These are phyloP conservation scores for Drosophila lacertosa DNA, from an alignment of 1,140 invertebrate species.

Conservation along the genomic window DNA sequence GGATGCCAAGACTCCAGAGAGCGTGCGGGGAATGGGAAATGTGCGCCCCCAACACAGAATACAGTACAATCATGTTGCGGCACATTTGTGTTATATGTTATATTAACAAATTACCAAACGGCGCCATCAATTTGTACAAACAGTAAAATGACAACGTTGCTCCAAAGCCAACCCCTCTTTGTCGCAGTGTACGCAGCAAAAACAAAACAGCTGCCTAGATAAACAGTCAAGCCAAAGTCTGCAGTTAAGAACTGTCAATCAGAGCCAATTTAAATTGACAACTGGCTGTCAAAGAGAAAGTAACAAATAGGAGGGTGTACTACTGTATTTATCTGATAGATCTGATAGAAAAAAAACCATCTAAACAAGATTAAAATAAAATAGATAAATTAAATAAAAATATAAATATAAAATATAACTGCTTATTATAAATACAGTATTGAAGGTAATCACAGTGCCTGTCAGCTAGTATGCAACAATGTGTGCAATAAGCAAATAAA, in stretches of 20 bases:
- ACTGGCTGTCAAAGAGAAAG: not conserved
- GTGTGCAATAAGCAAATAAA: no score
- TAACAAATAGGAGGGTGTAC: not conserved
- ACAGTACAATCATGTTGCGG: conserved; percentile 28
- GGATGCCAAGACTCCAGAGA: not conserved
- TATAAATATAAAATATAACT: no score
- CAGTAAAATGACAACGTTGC: not conserved
- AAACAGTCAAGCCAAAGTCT: conserved; percentile 21
- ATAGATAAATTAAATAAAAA: no score
- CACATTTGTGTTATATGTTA: conserved; percentile 49
- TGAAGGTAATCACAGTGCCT: no score
- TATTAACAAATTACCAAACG: conserved; percentile 62
- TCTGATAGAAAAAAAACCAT: not conserved
- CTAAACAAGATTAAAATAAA: no score
- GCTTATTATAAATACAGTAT: no score
- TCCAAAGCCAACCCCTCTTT: not conserved
- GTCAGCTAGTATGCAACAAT: no score
- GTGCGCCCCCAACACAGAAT: not conserved
- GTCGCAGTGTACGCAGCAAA: not conserved
- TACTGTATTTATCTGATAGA: not conserved
- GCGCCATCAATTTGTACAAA: conserved; percentile 49
- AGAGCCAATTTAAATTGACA: conserved; percentile 28
- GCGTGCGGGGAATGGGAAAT: not conserved
- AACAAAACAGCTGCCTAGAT: conserved; percentile 7
- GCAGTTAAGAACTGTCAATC: conserved; percentile 22